Conservation (phyloP, 2,888 invertebrate genomes). For the Eilema depressum region DNA sequence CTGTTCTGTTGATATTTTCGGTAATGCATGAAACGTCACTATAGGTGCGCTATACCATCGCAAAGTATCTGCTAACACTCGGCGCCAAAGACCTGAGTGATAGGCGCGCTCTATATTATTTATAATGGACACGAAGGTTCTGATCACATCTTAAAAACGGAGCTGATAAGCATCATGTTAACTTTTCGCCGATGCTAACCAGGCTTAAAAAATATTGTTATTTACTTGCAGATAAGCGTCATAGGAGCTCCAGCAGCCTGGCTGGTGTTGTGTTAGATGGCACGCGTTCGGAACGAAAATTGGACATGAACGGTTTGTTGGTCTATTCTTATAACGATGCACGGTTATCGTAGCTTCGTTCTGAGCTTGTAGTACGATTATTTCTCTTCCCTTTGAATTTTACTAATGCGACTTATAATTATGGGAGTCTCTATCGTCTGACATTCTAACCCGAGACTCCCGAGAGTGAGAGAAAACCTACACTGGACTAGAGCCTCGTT, state of each 20-base stretch:
- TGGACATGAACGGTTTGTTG: slow-evolving; percentile 69
- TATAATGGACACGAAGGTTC: no score
- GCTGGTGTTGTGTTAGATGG: slow-evolving; percentile 69
- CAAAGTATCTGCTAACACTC: no score
- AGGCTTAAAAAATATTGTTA: not conserved
- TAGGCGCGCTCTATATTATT: no score
- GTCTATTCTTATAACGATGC: not conserved
- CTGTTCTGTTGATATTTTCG: no score
- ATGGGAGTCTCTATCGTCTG: not conserved
- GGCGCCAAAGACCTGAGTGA: no score
- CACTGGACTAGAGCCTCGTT: not conserved
- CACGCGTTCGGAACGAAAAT: slow-evolving; percentile 76
- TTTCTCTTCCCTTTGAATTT: not conserved
- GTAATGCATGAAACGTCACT: no score
- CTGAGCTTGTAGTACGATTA: not conserved
- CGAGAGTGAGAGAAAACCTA: not conserved
- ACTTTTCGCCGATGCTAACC: not conserved
- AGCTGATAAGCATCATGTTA: no score
- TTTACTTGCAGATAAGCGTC: slow-evolving; percentile 75
- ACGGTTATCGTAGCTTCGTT: not conserved
- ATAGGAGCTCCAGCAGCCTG: slow-evolving; percentile 80
- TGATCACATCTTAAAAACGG: no score
- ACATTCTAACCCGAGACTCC: not conserved
- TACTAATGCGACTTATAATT: no score
- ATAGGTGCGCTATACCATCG: no score